Conservation (phyloP, 2,888 invertebrate genomes). For the Sinodicranocentrus sp. region DNA sequence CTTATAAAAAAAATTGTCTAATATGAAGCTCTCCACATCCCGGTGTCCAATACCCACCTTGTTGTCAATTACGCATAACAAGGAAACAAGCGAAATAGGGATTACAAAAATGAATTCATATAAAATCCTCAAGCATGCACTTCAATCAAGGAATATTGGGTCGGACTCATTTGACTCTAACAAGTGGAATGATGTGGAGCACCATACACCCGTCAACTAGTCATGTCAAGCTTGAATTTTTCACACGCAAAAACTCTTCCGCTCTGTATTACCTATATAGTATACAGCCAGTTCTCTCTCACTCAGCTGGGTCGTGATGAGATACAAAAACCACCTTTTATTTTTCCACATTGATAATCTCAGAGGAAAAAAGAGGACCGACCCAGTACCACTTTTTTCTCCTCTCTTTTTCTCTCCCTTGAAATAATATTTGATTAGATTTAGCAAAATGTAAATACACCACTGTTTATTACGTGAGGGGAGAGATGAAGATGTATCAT, state of each 20-base stretch:
- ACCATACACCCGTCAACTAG: constrained; percentile 44
- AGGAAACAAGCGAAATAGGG: too few relatives aligned
- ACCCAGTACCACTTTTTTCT: background rate
- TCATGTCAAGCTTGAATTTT: constrained; percentile 45
- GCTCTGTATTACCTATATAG: background rate
- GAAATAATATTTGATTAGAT: constrained; percentile 56
- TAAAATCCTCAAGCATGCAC: background rate
- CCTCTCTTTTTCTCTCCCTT: constrained; percentile 26
- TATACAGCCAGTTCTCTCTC: background rate
- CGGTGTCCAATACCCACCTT: too few relatives aligned
- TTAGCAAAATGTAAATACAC: constrained; percentile 39
- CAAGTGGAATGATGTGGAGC: constrained; percentile 41
- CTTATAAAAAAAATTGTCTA: too few relatives aligned
- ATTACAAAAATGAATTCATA: background rate
- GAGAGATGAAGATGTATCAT: constrained; percentile 4
- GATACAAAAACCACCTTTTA: constrained; percentile 24
- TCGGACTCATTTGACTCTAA: constrained; percentile 30
- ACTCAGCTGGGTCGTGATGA: background rate
- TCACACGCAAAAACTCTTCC: constrained; percentile 10
- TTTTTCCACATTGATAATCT: background rate
- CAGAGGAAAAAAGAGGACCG: constrained; percentile 5
- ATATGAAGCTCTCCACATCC: too few relatives aligned
- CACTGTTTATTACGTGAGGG: background rate
- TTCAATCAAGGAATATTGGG: constrained; percentile 11
- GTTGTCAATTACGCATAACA: too few relatives aligned